These are phyloP conservation scores for Phlogophora meticulosa DNA, from an alignment of 2,888 invertebrate species.

Conservation along the genomic window DNA sequence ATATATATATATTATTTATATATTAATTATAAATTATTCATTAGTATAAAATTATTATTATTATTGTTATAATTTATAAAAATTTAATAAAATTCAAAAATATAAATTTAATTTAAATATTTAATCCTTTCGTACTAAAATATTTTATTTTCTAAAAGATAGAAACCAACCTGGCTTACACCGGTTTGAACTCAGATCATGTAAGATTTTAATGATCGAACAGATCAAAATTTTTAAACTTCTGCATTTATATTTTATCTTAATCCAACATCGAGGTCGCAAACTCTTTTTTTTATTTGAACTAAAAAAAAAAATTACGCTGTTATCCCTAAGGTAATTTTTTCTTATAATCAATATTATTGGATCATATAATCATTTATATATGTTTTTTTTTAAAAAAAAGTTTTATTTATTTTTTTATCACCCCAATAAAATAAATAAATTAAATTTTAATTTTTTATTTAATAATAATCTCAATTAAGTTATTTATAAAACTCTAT, in stretches of 20 bases:
- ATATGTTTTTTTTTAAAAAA: conserved; percentile 84
- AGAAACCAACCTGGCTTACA: conserved; percentile 96
- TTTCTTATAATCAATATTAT: conserved; percentile 92
- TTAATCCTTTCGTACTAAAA: conserved; percentile 96
- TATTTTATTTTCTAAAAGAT: conserved; percentile 92
- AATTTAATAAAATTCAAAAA: conserved; percentile 77
- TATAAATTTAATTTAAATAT: conserved; percentile 90
- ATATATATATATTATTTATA: too few species aligned
- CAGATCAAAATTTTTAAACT: conserved; percentile 93
- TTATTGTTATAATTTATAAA: too few species aligned
- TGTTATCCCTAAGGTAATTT: conserved; percentile 97
- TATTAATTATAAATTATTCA: too few species aligned
- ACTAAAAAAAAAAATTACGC: conserved; percentile 95
- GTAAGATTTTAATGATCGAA: conserved; percentile 96
- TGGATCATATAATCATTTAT: conserved; percentile 90
- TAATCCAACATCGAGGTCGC: conserved; percentile 98
- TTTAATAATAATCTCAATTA: too few species aligned
- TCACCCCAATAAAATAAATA: too few species aligned
- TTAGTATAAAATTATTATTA: too few species aligned
- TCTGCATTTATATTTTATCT: conserved; percentile 93
- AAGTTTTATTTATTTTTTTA: too few species aligned
- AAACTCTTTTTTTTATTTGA: conserved; percentile 94
- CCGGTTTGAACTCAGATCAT: conserved; percentile 97
- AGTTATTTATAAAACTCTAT: too few species aligned
- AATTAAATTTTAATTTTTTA: too few species aligned